phyloP scores from a whole-genome alignment of 2,888 invertebrate species.

The Eustalomyia histrio region DNA sequence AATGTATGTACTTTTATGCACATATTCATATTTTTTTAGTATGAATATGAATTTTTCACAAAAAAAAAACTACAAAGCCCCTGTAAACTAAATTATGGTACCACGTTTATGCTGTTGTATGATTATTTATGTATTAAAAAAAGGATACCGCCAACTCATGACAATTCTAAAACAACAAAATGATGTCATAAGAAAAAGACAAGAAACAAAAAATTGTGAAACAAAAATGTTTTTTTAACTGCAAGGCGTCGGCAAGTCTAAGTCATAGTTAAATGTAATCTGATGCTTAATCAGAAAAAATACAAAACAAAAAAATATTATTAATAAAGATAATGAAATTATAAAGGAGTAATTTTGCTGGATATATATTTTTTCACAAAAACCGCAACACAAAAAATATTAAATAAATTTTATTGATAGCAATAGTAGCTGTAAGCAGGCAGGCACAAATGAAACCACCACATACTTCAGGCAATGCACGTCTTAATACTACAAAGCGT shows the following conservation, averaged over 20 bases:
- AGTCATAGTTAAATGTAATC: constrained; percentile 32
- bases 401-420: constrained; percentile 38
- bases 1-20: constrained; percentile 3
- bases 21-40: constrained; percentile 36
- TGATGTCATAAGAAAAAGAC: constrained; percentile 50
- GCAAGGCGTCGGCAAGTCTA: constrained; percentile 48
- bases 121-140: constrained; percentile 1
- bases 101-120: constrained; percentile 34
- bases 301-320: constrained; percentile 24
- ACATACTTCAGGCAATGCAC: constrained; percentile 34
- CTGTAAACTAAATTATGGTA: constrained; percentile 54
- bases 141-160: constrained; percentile 61
- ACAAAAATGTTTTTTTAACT: constrained; percentile 2
- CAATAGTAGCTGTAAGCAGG: constrained; percentile 22
- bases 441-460: background rate
- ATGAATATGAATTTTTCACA: constrained; percentile 44
- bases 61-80: constrained; percentile 20
- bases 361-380: background rate
- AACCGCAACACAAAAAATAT: constrained; percentile 5
- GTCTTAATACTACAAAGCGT: constrained; percentile 13
- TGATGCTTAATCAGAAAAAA: constrained; percentile 32
- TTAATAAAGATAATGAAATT: constrained; percentile 27
- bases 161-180: constrained; percentile 42
- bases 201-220: background rate
- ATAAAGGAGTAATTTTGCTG: constrained; percentile 18